phyloP scores from a whole-genome alignment of 2,797 vertebrate species.

The Enteromius treurensis region DNA sequence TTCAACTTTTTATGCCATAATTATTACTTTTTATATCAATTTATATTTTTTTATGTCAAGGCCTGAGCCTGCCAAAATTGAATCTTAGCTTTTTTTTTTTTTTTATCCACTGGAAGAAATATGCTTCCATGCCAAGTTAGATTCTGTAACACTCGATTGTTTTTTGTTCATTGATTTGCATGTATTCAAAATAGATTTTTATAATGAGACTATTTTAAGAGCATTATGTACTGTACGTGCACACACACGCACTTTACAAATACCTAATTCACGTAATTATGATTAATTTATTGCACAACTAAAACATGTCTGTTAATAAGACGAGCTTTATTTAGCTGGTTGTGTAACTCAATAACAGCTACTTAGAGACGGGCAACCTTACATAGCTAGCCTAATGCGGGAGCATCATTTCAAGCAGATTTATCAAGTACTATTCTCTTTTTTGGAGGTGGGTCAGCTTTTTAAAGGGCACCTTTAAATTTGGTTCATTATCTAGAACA shows the following conservation, averaged over 20 bases:
- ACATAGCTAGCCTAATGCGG: neutral
- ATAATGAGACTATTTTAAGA: neutral
- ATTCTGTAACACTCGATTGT: neutral
- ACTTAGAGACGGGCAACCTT: neutral
- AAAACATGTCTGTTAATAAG: neutral
- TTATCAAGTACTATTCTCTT: neutral
- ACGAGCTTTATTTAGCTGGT: neutral
- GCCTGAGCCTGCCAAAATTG: neutral
- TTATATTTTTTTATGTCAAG: neutral
- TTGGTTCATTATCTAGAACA: constrained; percentile 22
- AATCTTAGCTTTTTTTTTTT: neutral
- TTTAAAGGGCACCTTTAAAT: constrained; percentile 23
- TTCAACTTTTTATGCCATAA: neutral
- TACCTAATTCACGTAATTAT: neutral
- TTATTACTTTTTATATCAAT: neutral
- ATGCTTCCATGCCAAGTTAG: neutral
- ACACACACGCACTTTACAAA: neutral
- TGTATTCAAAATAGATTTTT: neutral
- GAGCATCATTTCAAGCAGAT: constrained; percentile 7
- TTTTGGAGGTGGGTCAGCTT: neutral
- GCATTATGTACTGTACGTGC: neutral
- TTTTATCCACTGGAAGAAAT: neutral
- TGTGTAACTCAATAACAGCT: neutral
- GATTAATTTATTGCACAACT: neutral
- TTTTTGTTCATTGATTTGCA: neutral